These are phyloP conservation scores for Tragelaphus buxtoni DNA, from an alignment of 2,113 vertebrate genomes.

Conservation along the genomic window DNA sequence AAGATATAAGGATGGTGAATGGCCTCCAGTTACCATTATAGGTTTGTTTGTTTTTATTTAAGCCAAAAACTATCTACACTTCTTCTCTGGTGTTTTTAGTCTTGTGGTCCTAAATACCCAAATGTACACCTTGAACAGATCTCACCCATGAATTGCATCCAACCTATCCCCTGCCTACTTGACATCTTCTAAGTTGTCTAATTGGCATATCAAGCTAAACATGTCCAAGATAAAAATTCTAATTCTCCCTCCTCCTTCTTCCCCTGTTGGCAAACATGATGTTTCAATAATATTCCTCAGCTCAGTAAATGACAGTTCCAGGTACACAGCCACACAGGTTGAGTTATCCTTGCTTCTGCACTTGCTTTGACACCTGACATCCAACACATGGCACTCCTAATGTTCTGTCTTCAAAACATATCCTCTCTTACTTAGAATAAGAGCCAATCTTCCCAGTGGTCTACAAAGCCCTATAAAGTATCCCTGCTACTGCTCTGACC, in stretches of 20 bases:
- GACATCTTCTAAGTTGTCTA: background rate
- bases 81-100: background rate
- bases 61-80: background rate
- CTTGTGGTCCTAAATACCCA: background rate
- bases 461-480: background rate
- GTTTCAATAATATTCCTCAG: background rate
- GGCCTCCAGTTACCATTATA: background rate
- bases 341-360: background rate
- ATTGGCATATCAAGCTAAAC: background rate
- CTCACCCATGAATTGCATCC: background rate
- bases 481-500: background rate
- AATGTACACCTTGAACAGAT: background rate
- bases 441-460: background rate
- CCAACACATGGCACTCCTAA: background rate
- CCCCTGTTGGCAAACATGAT: background rate
- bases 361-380: background rate
- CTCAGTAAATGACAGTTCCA: background rate
- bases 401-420: background rate
- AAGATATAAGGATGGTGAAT: background rate
- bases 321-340: background rate
- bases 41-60: constrained; percentile 38
- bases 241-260: background rate
- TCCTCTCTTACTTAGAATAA: background rate
- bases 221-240: background rate
- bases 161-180: background rate